A percentile compares a stretch with the other conserved stretches of the same genome.
These are phyloP conservation scores for Heterodera filipjevi DNA, from an alignment of 2,888 invertebrate species.

Conservation along the genomic window DNA sequence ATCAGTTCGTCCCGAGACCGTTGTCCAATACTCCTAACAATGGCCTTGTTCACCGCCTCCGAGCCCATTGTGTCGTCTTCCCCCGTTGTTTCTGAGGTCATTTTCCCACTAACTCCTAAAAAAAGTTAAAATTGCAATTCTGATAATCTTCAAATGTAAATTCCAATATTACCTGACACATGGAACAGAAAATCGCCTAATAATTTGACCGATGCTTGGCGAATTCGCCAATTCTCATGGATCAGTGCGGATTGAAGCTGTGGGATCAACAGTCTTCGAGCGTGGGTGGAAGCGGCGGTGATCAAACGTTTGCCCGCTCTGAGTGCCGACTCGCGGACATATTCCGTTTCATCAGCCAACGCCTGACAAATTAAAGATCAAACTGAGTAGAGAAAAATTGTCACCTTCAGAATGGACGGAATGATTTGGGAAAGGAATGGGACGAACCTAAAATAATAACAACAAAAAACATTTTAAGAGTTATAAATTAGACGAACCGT, in stretches of 20 bases:
- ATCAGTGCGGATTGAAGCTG: slow-evolving; percentile 84
- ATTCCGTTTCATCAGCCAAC: slow-evolving; percentile 96
- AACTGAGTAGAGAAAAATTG: slow-evolving; percentile 15
- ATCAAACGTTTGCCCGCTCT: slow-evolving; percentile 96
- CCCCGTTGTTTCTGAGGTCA: slow-evolving; percentile 95
- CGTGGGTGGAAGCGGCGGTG: slow-evolving; percentile 83
- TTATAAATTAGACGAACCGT: slow-evolving; percentile 78
- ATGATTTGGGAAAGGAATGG: slow-evolving; percentile 95
- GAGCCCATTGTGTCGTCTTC: slow-evolving; percentile 99
- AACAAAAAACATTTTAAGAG: slow-evolving; percentile 15
- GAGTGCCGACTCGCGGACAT: slow-evolving; percentile 93
- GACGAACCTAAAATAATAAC: slow-evolving; percentile 73
- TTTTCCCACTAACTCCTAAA: slow-evolving; percentile 86
- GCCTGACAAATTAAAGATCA: slow-evolving; percentile 70
- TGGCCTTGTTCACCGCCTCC: slow-evolving; percentile 81
- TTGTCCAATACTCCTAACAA: slow-evolving; percentile 63
- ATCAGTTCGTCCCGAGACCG: slow-evolving; percentile 89
- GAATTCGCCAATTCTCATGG: slow-evolving; percentile 97
- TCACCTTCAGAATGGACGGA: slow-evolving; percentile 85
- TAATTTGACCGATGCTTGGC: slow-evolving; percentile 87
- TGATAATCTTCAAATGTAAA: not conserved
- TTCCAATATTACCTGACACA: slow-evolving; percentile 77
- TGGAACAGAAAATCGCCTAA: slow-evolving; percentile 92
- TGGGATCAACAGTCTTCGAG: slow-evolving; percentile 77
- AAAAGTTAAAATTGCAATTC: slow-evolving; percentile 67